A percentile compares a stretch with the other conserved stretches of the same genome.
Evolutionary conservation across 2,113 vertebrate species (phyloP).

Genomic region (Nerophis ophidion): DNA sequence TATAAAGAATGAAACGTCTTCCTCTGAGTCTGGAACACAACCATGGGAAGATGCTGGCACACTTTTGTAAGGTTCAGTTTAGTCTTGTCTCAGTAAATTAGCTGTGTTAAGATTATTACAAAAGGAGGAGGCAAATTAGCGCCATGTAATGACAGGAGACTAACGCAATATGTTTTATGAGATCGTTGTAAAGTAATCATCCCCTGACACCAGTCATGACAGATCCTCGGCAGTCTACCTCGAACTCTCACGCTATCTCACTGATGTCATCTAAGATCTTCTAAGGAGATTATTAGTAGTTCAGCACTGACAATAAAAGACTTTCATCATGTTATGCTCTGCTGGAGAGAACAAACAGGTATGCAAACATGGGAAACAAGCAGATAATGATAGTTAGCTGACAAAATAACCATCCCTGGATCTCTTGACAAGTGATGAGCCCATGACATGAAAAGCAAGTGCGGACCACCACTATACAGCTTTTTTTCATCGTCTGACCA

Average conservation of each 20-base stretch:
- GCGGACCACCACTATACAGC: slow-evolving; percentile 26
- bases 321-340: slow-evolving; percentile 20
- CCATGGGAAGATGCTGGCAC: too few relatives aligned
- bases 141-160: slow-evolving; percentile 29
- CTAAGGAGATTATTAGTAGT: slow-evolving; percentile 23
- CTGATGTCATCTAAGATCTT: slow-evolving; percentile 45
- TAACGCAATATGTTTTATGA: slow-evolving; percentile 48
- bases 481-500: slow-evolving; percentile 47
- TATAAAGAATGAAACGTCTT: too few relatives aligned
- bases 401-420: slow-evolving; percentile 12
- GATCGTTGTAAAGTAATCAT: slow-evolving; percentile 60
- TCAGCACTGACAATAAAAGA: slow-evolving; percentile 15
- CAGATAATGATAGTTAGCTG: slow-evolving; percentile 1
- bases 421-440: slow-evolving; percentile 28
- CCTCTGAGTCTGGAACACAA: too few relatives aligned
- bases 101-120: not conserved
- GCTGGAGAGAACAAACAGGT: slow-evolving; percentile 19
- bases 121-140: slow-evolving; percentile 13
- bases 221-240: slow-evolving; percentile 51
- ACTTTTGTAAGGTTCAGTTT: not conserved
- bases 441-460: slow-evolving; percentile 31
- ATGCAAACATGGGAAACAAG: slow-evolving; percentile 12
- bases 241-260: slow-evolving; percentile 56
- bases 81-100: slow-evolving; percentile 11
- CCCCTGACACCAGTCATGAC: slow-evolving; percentile 43